Evolutionary conservation across 2,797 vertebrate genomes (phyloP), one percentile per base, ranked within the genome.

Genomic region (Loris lydekkerianus): DNA sequence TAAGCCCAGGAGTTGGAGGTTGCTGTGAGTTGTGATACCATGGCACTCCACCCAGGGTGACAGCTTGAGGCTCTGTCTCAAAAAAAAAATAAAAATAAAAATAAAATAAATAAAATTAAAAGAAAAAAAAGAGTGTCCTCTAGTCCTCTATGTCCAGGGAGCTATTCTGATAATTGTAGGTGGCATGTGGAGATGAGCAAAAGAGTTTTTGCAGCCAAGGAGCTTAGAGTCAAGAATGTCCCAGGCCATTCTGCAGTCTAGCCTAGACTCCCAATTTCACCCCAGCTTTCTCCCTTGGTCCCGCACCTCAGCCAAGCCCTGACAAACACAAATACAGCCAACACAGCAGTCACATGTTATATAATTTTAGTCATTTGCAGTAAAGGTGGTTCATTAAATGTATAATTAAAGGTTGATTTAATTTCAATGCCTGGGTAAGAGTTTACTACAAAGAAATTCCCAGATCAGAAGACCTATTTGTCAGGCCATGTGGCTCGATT

Each of bases 331-430:
- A 93, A 91, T 76, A 80, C 60, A 93, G 85, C 75, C 60, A 93
- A 93, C 70, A 69, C 4, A 29, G 49, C 65, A 85, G 43, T 84
- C 67, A 82, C 56, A 75, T 58, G 31, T 95, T 97, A 67, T 43
- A 49, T 94, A 78, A 95, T 81, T 94, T 84, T 60, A 81, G 53
- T 60, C 37, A 81, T 94, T 94, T 85, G 93, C 86, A 86, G 69
- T 89, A 92, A 96, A 95, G 37, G 14, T 94, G 73, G 43, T 89
- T 93, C 89, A 97, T 92, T 94, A 92, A 88, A 94, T 95, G 67
- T 65, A n/a, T 85, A 72, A 86, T 80, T 81, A 78, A 95, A 93
- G 37, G 11, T 87, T 90, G 80, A 82, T 72, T 93, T 95, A 65
- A 67, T 94, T 95, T 93, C 82, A 83, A 86, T 83, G 72, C 61